These are phyloP conservation scores for Rhagophthalmus giganteus DNA, from an alignment of 2,888 invertebrate genomes.

Conservation along the genomic window DNA sequence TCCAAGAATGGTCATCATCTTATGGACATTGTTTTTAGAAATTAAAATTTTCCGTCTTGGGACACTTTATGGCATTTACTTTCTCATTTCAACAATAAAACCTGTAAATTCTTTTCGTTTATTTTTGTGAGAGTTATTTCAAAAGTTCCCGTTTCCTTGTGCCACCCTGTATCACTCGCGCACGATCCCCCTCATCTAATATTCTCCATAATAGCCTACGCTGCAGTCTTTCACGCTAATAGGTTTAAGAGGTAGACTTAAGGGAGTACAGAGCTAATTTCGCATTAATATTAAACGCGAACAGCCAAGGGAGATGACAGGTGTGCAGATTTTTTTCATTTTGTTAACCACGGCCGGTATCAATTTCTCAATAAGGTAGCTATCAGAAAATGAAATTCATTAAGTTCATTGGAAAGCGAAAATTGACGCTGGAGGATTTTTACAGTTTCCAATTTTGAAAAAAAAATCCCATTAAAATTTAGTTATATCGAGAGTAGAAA, in stretches of 20 bases:
- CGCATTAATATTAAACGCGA: constrained; percentile 31
- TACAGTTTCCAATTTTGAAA: not conserved
- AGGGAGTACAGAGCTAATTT: constrained; percentile 31
- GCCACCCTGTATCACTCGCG: constrained; percentile 14
- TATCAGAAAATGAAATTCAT: constrained; percentile 1
- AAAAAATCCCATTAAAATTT: not conserved
- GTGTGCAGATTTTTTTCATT: constrained; percentile 30
- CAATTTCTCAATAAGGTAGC: constrained; percentile 23
- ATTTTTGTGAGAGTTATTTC: no score
- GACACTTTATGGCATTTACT: no score
- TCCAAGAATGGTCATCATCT: no score
- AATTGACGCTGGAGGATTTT: no score
- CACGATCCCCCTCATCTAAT: constrained; percentile 14
- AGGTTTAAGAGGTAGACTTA: constrained; percentile 29
- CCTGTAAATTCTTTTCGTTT: no score
- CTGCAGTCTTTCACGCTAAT: constrained; percentile 31
- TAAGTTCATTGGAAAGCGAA: constrained; percentile 4
- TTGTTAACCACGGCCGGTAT: constrained; percentile 20
- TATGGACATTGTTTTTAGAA: no score
- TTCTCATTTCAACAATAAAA: no score
- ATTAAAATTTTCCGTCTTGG: no score
- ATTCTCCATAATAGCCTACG: constrained; percentile 20
- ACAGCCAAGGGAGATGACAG: constrained; percentile 28
- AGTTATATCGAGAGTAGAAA: not conserved
- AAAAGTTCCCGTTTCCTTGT: no score